phyloP scores from a whole-genome alignment of 1,140 invertebrate species.

The Octopus bimaculoides region DNA sequence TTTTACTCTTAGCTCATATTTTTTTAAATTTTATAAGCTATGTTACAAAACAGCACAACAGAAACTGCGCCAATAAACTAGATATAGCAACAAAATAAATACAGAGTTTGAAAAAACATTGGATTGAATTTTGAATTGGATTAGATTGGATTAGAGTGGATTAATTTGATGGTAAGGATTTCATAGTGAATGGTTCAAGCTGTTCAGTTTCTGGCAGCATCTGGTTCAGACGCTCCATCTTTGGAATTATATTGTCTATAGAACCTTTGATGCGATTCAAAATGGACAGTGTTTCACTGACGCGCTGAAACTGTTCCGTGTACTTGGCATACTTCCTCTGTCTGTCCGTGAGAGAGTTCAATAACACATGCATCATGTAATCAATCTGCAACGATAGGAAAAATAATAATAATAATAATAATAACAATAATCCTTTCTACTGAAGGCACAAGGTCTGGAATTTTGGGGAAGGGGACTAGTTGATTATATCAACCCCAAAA shows the following conservation, averaged over 20 bases:
- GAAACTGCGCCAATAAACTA: too few species aligned
- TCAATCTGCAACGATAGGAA: conserved; percentile 65
- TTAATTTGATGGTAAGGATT: conserved; percentile 11
- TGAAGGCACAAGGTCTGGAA: too few species aligned
- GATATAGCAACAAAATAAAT: too few species aligned
- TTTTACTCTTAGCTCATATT: too few species aligned
- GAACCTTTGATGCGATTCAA: conserved; percentile 77
- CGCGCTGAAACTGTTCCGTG: conserved; percentile 78
- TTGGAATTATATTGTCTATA: conserved; percentile 81
- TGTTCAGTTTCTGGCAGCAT: conserved; percentile 78
- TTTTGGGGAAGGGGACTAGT: too few species aligned
- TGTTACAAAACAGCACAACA: too few species aligned
- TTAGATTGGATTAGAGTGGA: background rate
- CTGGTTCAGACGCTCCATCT: conserved; percentile 81
- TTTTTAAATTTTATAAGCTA: too few species aligned
- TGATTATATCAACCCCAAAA: too few species aligned
- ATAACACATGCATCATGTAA: conserved; percentile 69
- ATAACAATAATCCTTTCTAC: too few species aligned
- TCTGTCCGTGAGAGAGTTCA: conserved; percentile 71
- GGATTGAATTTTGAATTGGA: too few species aligned
- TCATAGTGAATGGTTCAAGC: conserved; percentile 73
- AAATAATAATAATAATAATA: too few species aligned
- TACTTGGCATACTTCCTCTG: conserved; percentile 81
- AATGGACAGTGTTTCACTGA: conserved; percentile 74
- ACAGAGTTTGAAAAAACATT: too few species aligned